Evolutionary conservation across 2,888 invertebrate species (phyloP).

Genomic region (Sminthurides aquaticus): DNA sequence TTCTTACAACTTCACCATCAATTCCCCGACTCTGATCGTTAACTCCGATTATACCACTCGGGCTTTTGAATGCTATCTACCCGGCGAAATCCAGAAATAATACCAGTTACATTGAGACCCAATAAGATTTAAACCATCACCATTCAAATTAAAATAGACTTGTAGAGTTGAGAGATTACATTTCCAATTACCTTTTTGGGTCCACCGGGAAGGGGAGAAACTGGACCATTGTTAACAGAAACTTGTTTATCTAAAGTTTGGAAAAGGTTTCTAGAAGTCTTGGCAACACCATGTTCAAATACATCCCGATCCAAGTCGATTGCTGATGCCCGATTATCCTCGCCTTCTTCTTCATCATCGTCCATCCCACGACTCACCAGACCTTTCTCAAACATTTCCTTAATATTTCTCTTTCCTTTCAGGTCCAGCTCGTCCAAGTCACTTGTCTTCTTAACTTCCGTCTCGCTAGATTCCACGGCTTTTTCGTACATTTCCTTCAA

Average conservation of each 20-base stretch:
- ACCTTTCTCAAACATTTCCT: constrained; percentile 74
- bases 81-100: neutral
- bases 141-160: too few relatives aligned
- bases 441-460: constrained; percentile 29
- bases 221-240: constrained; percentile 4
- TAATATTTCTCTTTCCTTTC: constrained; percentile 48
- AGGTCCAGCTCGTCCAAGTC: constrained; percentile 25
- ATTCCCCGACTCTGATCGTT: constrained; percentile 14
- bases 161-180: too few relatives aligned
- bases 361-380: constrained; percentile 55
- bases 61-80: constrained; percentile 19
- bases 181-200: constrained; percentile 15
- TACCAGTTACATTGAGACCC: neutral
- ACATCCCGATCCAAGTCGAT: constrained; percentile 53
- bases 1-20: constrained; percentile 58
- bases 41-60: constrained; percentile 19
- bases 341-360: constrained; percentile 49
- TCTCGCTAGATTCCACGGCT: constrained; percentile 54
- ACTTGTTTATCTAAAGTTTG: constrained; percentile 33
- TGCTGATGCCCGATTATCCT: constrained; percentile 8
- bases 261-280: constrained; percentile 30
- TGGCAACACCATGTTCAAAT: constrained; percentile 64
- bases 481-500: constrained; percentile 89
- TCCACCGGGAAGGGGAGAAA: neutral
- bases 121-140: neutral